Evolutionary conservation across 2,797 vertebrate species (phyloP).

Genomic region (Typhlichthys subterraneus): DNA sequence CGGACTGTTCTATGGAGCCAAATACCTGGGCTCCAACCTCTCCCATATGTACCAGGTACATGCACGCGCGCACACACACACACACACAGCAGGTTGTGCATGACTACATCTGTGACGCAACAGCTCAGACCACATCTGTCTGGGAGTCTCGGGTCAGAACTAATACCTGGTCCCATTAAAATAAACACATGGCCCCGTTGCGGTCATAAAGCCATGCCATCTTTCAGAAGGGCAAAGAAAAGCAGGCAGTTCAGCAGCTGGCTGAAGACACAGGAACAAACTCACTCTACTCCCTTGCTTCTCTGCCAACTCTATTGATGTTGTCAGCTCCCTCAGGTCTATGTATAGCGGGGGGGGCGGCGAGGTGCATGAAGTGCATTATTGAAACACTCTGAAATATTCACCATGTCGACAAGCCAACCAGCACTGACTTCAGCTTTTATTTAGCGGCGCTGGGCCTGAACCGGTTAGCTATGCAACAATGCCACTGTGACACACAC

Average conservation of each 20-base stretch:
- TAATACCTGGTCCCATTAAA: not conserved
- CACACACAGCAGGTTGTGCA: not conserved
- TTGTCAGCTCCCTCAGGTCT: conserved; percentile 22
- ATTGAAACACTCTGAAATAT: conserved; percentile 80
- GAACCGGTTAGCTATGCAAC: conserved; percentile 66
- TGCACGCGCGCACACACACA: conserved; percentile 12
- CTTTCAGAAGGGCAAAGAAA: too few relatives aligned
- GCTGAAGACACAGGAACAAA: conserved; percentile 11
- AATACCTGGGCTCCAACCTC: conserved; percentile 90
- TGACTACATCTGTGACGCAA: not conserved
- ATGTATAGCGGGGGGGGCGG: conserved; percentile 22
- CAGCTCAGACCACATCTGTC: not conserved
- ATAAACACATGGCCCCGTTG: too few relatives aligned
- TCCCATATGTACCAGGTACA: conserved; percentile 93
- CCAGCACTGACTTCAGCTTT: conserved; percentile 68
- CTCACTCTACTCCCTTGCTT: conserved; percentile 37
- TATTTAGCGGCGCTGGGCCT: conserved; percentile 70
- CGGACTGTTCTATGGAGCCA: conserved; percentile 92
- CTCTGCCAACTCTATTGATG: conserved; percentile 29
- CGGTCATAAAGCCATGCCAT: too few relatives aligned
- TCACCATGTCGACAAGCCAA: conserved; percentile 64
- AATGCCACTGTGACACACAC: conserved; percentile 66
- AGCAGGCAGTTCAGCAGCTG: too few relatives aligned
- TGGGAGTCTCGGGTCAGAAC: conserved; percentile 19
- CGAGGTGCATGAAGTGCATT: conserved; percentile 75